Conservation (phyloP, 2,888 invertebrate genomes). For the Epinotia nisella region DNA sequence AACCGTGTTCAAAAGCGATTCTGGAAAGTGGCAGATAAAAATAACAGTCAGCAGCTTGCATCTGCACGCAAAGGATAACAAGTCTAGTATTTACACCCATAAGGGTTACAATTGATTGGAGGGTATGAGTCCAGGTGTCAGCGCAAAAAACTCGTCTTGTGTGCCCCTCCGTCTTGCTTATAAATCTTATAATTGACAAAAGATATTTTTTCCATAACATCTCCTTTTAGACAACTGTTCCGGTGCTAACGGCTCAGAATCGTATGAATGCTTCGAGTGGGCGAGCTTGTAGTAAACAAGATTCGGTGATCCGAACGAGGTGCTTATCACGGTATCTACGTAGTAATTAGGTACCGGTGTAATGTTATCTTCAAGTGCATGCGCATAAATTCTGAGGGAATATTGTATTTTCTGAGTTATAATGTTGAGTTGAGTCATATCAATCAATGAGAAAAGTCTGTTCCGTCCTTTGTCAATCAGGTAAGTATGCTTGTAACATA, state of each 20-base stretch:
- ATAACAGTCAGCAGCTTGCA: slow-evolving; percentile 26
- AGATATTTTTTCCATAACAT: slow-evolving; percentile 25
- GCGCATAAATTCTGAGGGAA: neutral
- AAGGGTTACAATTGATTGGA: neutral
- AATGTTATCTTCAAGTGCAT: neutral
- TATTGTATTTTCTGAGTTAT: neutral
- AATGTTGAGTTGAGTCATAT: no score
- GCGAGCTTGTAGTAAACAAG: neutral
- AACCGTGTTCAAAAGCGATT: slow-evolving; percentile 29
- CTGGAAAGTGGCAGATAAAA: slow-evolving; percentile 39
- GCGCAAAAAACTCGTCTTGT: slow-evolving; percentile 44
- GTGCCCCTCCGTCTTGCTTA: slow-evolving; percentile 13
- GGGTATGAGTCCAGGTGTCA: slow-evolving; percentile 29
- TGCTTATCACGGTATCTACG: neutral
- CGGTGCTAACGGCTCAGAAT: slow-evolving; percentile 21
- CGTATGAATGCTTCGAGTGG: neutral
- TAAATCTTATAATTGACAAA: slow-evolving; percentile 43
- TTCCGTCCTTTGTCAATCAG: no score
- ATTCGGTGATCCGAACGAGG: neutral
- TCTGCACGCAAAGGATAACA: neutral
- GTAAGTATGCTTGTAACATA: no score
- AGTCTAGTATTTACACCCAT: neutral
- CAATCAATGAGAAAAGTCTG: no score
- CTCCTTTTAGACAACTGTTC: slow-evolving; percentile 12
- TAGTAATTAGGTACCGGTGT: neutral